Base-by-base conservation (phyloP, 1,140 invertebrate genomes). In the Apolygus lucorum region DNA sequence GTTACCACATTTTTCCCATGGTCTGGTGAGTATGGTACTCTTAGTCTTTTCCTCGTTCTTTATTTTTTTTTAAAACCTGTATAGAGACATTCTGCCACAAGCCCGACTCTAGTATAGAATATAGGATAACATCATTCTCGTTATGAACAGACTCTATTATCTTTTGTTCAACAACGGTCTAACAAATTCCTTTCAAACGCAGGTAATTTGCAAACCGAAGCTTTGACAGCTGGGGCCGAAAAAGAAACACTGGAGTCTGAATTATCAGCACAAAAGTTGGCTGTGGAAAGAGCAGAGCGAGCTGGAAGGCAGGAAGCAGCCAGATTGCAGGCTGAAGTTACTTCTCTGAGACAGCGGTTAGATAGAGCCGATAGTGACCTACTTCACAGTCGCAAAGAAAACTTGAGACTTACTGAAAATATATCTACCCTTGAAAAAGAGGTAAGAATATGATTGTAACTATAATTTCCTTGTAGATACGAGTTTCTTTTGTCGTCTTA, bases 311-410 rank as follows among this genome's bases (percentile, higher is more conserved):
- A 90, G 69, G 90, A 92, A 73, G 80, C 85, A n/a, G 84, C 83
- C 52, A 81, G 89, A 25, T 79, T 90, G 2, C 88, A 87, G 70
- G 86, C 87, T 11, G 90, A 92, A 79, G 86, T 91, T 14, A 86
- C 87, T 75, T 90, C 89, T 0, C 81, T 91, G 22, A 84, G 89
- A 64, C 88, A 90, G 75, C 84, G 90, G 59, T 75, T 91, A 71
- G 90, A 92, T 75, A 79, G 89, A 69, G 86, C 87, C 4, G 90
- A 92, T 78, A 87, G 87, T 0, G 90, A 92, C 76, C 76, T 91
- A 27, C 82, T 90, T 2, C 88, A 91, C 74, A 87, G 87, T 14
- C 83, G 89, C 28, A 81, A 89, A 21, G 89, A 91, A 75, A 90
- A 90, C 72, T 78, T 90, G 28, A 82, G 89, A 63, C 81, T 92